Evolutionary conservation across 2,113 vertebrate genomes (phyloP).

Genomic region (Myanophis thanlyinensis): DNA sequence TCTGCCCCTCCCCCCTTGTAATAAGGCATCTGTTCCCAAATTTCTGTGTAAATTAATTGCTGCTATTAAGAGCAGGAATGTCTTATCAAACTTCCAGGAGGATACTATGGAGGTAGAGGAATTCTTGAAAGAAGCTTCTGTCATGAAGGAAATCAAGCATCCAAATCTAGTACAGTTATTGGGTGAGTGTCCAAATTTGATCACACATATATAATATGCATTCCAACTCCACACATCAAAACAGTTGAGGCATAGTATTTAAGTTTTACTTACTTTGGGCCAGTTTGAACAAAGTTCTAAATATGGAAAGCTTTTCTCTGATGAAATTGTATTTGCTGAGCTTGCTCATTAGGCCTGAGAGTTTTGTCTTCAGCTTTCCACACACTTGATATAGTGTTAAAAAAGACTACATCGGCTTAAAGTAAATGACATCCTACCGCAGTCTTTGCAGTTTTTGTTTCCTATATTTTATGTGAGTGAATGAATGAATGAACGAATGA

Average conservation of each 20-base stretch:
- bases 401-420: not conserved
- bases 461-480: not conserved
- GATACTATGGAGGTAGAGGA: constrained; percentile 99
- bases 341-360: not conserved
- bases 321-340: not conserved
- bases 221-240: not conserved
- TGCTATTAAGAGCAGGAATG: constrained; percentile 21
- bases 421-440: not conserved
- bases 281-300: not conserved
- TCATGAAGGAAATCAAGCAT: constrained; percentile 99
- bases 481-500: not conserved
- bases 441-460: not conserved
- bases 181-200: constrained; percentile 62
- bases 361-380: not conserved
- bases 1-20: not conserved
- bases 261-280: not conserved
- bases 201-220: not conserved
- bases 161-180: constrained; percentile 94
- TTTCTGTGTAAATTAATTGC: constrained; percentile 4
- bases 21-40: not conserved
- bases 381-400: not conserved
- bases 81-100: constrained; percentile 74
- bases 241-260: not conserved
- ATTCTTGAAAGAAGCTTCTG: constrained; percentile 96
- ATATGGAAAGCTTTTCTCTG: not conserved